Conservation (phyloP, 2,113 vertebrate genomes). For the Shinisaurus crocodilurus region DNA sequence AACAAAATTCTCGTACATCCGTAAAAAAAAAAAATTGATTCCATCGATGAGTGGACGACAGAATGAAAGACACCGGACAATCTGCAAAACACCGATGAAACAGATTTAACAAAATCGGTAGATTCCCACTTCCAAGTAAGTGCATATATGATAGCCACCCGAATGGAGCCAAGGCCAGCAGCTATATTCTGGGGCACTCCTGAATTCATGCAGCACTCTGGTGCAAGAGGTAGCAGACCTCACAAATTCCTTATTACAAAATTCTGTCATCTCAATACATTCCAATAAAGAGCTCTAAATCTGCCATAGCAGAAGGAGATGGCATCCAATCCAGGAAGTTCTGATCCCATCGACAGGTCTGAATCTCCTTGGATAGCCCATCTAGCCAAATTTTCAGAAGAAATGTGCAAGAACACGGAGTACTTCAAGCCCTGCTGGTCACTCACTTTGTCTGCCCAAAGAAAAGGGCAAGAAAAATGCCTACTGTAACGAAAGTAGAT, state of each 20-base stretch:
- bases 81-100: too few species aligned
- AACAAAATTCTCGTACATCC: too few species aligned
- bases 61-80: too few species aligned
- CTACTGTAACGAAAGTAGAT: slow-evolving; percentile 25
- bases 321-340: slow-evolving; percentile 1
- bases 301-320: not conserved
- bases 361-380: not conserved
- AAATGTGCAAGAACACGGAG: not conserved
- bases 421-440: not conserved
- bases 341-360: not conserved
- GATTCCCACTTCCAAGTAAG: not conserved
- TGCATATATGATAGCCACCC: not conserved
- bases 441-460: not conserved
- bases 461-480: not conserved
- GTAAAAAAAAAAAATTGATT: too few species aligned
- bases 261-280: not conserved
- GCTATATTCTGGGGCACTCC: not conserved
- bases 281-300: slow-evolving; percentile 6
- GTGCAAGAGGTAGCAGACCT: not conserved
- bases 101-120: too few species aligned
- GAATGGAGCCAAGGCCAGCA: not conserved
- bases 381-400: not conserved
- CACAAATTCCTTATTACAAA: not conserved
- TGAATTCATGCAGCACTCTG: not conserved
- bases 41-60: too few species aligned